Evolutionary conservation across 2,113 vertebrate genomes (phyloP), one percentile per base, ranked within the genome.

Genomic region (Pardalotus punctatus): DNA sequence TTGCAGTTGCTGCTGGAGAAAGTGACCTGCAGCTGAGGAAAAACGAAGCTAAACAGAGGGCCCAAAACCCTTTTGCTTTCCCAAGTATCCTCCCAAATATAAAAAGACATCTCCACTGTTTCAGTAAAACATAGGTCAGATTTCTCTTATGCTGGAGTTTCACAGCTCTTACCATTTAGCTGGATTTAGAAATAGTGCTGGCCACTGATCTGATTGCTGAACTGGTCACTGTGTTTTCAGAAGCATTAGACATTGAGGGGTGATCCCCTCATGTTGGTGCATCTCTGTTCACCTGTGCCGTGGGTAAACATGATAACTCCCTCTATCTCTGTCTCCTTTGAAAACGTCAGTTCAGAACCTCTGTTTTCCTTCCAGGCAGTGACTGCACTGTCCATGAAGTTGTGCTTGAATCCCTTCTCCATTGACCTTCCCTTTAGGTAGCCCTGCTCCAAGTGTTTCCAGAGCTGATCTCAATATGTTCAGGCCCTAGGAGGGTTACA

Each of bases 331-430:
- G 13, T 29, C 3, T 54, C 33, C 9, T 79, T 14, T 43, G 33
- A 60, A 76, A 82, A 23, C 2, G 11, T 77, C 33, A 3, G 29
- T 28, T 76, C 62, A 69, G 66, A 76, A 60, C 4, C 8, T n/a
- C 36, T 53, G 9, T 13, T 73, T 86, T 80, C 33, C 50, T 60
- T 28, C 19, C 40, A 33, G 61, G 27, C 9, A 67, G 12, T 82
- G 66, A 24, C n/a, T 10, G 47, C 1, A 0, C 9, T 86, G 42
- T 10, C 38, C 42, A 20, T 23, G 20, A 42, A 5, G 14, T 2
- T 65, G 16, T 65, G 27, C 12, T 67, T 60, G 13, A 82, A 47
- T 23, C 8, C 7, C 1, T 60, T 82, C 14, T 62, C 12, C 27
- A 12, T 2, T 67, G 11, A 47, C 14, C 10, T 69, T n/a, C 19